Evolutionary conservation across 2,888 invertebrate species (phyloP), one percentile per base, ranked within the genome.

Genomic region (Cerastis leucographa): DNA sequence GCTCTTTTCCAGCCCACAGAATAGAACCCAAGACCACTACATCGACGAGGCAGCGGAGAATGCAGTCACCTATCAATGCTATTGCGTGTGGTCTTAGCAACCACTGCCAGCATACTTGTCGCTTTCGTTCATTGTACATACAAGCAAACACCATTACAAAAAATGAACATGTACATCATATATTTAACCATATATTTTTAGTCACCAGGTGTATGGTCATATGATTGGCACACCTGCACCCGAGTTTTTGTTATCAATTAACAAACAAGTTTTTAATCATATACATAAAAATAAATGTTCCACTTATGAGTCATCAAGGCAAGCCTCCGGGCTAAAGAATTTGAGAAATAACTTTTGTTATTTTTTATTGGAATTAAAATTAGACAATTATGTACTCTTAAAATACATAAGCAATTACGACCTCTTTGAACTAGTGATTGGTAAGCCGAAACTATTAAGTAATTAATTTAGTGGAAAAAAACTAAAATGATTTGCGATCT

Each of bases 161-260:
- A 81, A 81, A 56, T 51, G 4, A 19, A 7, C 69, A 64, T 22
- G 25, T 44, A 25, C 35, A 77, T 44, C 19, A 56, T 61, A 76
- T 61, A 73, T 29, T 72, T 49, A 51, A 29, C 62, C 22, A 74
- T 81, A 71, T 73, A 73, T 78, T 81, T 81, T 56, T 65, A 68
- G 67, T 35, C 25, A 69, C 54, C 83, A 85, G 79, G 72, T 87
- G 88, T 87, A 79, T 35, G 40, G 12, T 62, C 54, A 75, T 46
- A 61, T 73, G 65, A 78, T 68, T 54, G 68, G 77, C 68, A 87
- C 87, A 87, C 87, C 88, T 88, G 88, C 81, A 77, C 73, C 44
- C 35, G 29, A 9, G 71, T 85, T 85, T 87, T 83, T 77, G 67
- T 81, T 84, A 80, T 84, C 74, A 87, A 88, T 85, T 76, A 85